Evolutionary conservation across 2,113 vertebrate species (phyloP).

Genomic region (Verasper variegatus): DNA sequence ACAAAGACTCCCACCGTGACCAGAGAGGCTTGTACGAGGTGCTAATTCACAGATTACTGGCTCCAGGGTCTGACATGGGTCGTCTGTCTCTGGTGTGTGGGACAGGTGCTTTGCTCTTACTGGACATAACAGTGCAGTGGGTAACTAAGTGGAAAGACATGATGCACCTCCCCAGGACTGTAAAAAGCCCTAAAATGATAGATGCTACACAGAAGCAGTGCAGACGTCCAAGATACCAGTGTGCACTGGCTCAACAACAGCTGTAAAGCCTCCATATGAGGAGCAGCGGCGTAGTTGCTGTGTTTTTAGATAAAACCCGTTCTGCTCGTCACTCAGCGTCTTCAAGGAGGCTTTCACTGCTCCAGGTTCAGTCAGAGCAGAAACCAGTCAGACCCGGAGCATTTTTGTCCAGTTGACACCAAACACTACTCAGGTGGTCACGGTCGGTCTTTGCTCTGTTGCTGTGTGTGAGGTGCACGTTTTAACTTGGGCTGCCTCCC

Average conservation of each 20-base stretch:
- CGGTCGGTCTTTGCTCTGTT: slow-evolving; percentile 67
- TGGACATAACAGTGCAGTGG: background rate
- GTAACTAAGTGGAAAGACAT: background rate
- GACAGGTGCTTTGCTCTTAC: no score
- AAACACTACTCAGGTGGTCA: slow-evolving; percentile 44
- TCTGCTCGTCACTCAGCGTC: background rate
- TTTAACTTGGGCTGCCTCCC: slow-evolving; percentile 75
- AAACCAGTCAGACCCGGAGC: slow-evolving; percentile 43
- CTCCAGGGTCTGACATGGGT: slow-evolving; percentile 26
- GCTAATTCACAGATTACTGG: slow-evolving; percentile 1
- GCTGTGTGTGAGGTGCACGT: slow-evolving; percentile 65
- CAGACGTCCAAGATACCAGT: no score
- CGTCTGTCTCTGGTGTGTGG: slow-evolving; percentile 9
- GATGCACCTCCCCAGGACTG: background rate
- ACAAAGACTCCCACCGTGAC: slow-evolving; percentile 58
- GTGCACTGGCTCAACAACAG: slow-evolving; percentile 8
- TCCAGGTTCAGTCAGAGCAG: slow-evolving; percentile 32
- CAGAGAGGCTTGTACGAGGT: background rate
- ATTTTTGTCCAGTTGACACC: slow-evolving; percentile 13
- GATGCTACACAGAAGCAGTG: no score
- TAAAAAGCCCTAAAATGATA: no score
- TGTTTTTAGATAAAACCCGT: slow-evolving; percentile 7
- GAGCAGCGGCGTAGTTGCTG: background rate
- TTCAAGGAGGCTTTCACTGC: background rate
- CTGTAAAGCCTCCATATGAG: slow-evolving; percentile 1